Evolutionary conservation across 1,140 invertebrate genomes (phyloP).

Genomic region (Calephelis virginiensis): DNA sequence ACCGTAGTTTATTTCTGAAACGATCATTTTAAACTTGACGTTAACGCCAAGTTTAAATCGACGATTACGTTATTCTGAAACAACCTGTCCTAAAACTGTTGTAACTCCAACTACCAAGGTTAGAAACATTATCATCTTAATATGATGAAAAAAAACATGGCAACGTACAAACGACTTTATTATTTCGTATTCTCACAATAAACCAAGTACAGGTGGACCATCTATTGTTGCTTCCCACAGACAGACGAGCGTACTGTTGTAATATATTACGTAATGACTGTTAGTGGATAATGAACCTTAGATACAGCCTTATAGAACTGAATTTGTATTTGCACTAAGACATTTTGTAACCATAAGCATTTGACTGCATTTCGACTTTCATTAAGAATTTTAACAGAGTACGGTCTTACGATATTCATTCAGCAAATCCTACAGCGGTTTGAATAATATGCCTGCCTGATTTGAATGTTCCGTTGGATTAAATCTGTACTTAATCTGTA

Average conservation of each 20-base stretch:
- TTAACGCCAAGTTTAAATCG: no score
- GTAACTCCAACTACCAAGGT: constrained; percentile 8
- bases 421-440: neutral
- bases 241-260: constrained; percentile 1
- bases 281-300: neutral
- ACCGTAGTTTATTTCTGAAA: no score
- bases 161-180: constrained; percentile 9
- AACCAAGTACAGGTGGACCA: constrained; percentile 5
- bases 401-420: neutral
- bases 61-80: no score
- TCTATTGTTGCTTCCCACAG: neutral
- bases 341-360: constrained; percentile 2
- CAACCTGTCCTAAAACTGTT: no score
- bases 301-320: neutral
- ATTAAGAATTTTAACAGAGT: constrained; percentile 6
- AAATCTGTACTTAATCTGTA: no score
- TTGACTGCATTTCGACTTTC: neutral
- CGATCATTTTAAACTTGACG: no score
- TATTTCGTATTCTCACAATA: constrained; percentile 28
- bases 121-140: constrained; percentile 15
- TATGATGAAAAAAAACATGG: constrained; percentile 10
- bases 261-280: constrained; percentile 5
- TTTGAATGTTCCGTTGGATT: neutral
- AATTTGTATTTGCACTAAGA: neutral
- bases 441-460: neutral